Conservation (phyloP, 1,140 invertebrate genomes). For the Anastrepha obliqua region DNA sequence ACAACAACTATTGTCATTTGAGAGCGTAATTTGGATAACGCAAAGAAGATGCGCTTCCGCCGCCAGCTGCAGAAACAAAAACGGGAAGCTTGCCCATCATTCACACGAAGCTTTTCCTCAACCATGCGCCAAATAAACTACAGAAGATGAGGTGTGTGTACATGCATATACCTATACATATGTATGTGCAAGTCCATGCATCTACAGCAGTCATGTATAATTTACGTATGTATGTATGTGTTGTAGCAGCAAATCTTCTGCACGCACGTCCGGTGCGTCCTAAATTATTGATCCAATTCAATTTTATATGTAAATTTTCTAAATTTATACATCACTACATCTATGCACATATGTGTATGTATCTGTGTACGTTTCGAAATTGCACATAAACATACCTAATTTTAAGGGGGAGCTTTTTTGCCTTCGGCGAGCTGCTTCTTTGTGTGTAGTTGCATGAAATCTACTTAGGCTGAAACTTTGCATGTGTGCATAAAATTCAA, state of each 20-base stretch:
- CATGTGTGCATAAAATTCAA: neutral
- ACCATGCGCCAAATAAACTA: slow-evolving; percentile 35
- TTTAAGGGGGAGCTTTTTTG: too few species aligned
- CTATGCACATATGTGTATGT: neutral
- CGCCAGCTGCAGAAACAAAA: neutral
- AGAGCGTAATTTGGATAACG: neutral
- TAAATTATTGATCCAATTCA: slow-evolving; percentile 53
- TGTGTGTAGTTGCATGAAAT: too few species aligned
- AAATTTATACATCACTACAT: neutral
- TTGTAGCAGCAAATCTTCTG: slow-evolving; percentile 3
- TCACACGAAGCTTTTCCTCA: neutral
- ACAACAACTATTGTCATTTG: neutral
- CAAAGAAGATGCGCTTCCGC: neutral
- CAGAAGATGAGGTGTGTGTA: neutral
- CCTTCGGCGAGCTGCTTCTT: too few species aligned
- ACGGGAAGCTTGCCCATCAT: slow-evolving; percentile 1
- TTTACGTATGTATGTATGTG: neutral
- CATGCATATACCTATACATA: neutral
- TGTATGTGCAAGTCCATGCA: neutral
- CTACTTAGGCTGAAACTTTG: neutral
- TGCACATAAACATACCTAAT: too few species aligned
- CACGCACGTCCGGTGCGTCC: slow-evolving; percentile 39
- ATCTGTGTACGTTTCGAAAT: too few species aligned
- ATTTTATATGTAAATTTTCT: slow-evolving; percentile 52
- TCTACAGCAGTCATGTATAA: neutral